A percentile compares a stretch with the other conserved stretches of the same genome.
Evolutionary conservation across 2,797 vertebrate species (phyloP).

Genomic region (Eupleurogrammus muticus): DNA sequence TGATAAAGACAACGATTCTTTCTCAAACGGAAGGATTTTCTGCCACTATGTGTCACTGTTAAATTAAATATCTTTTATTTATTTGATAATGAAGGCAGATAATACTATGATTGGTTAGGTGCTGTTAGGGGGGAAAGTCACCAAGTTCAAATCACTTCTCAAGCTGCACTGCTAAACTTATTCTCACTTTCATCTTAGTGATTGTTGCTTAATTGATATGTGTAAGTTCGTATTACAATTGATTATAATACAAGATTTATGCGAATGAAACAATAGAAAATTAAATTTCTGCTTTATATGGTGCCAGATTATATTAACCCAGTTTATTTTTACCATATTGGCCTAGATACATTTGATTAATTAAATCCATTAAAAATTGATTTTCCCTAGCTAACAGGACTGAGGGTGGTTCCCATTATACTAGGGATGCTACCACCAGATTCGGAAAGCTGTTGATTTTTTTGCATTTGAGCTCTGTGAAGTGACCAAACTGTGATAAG

Average conservation of each 20-base stretch:
- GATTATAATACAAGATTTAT: background rate
- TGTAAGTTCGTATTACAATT: background rate
- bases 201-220: background rate
- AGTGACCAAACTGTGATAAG: background rate
- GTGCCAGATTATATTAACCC: slow-evolving; percentile 7
- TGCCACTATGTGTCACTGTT: no score
- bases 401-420: background rate
- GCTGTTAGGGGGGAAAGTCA: no score
- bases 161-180: slow-evolving; percentile 7
- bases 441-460: background rate
- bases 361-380: background rate
- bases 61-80: background rate
- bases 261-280: slow-evolving; percentile 21
- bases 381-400: background rate
- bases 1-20: background rate
- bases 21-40: no score
- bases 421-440: background rate
- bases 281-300: background rate
- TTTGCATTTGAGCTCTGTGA: background rate
- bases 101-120: background rate
- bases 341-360: slow-evolving; percentile 8
- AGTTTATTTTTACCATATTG: slow-evolving; percentile 2
- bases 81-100: background rate
- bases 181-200: slow-evolving; percentile 5
- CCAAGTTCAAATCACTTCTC: slow-evolving; percentile 4